Base-by-base conservation (phyloP, 2,113 vertebrate species). In the Monopterus albus region DNA sequence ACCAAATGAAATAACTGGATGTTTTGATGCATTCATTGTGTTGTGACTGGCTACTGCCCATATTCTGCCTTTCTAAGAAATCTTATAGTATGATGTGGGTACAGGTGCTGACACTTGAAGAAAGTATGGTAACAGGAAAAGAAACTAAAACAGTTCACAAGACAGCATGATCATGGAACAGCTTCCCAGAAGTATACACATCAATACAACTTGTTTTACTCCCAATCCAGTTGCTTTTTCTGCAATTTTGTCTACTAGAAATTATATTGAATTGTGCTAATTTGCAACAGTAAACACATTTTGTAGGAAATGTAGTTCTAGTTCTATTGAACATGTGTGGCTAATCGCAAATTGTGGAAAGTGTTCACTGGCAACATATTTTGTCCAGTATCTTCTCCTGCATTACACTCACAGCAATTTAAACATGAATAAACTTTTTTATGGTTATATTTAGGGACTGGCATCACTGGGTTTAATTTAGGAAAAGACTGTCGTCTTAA, bases 101-200 rank as follows among this genome's bases (percentile, higher is more conserved):
- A 3, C 31, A 53, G 62, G 62, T 42, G 11, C 31, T 35, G 60
- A 28, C 9, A 14, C 47, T 61, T 38, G 56, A 40, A 20, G 29
- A 46, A 47, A 13, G 5, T 3, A 21, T 13, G 23, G 18, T 14
- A 26, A 33, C 10, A 17, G 9, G 14, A 35, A 52, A 17, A 9
- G 21, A 15, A 28, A 51, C 49, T 15, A 47, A 6, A n/a, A n/a
- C n/a, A n/a, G n/a, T n/a, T 23, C 23, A 9, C 7, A 64, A 28
- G 11, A 36, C 26, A 31, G 45, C 7, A 31, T 5, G 8, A n/a
- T 57, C 26, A 26, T 12, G 3, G 10, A 29, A 11, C 3, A 7
- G 23, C 39, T 25, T 39, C 40, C n/a, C 39, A 38, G 31, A 15
- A 8, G 18, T 29, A n/a, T 20, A 14, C 12, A 63, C 13, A 53